Percentiles rank a stretch among this genome's conserved stretches.
Conservation (phyloP, 2,888 invertebrate genomes). For the Torymus texanus region DNA sequence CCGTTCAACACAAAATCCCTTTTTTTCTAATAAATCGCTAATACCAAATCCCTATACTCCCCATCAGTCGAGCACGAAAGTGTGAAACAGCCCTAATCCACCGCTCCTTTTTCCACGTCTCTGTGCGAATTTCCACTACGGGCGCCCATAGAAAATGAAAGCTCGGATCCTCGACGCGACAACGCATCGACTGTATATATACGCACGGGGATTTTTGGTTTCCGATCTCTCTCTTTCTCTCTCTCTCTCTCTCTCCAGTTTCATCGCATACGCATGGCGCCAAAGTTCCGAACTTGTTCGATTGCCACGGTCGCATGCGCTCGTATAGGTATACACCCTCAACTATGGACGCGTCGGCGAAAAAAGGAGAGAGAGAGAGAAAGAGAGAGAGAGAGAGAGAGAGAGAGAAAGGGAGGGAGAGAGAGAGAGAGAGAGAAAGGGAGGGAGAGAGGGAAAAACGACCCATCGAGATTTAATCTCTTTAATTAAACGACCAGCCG, state of each 20-base stretch:
- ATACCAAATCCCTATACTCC: no score
- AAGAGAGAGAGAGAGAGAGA: neutral
- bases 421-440: no score
- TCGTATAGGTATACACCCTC: neutral
- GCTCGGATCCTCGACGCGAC: slow-evolving; percentile 45
- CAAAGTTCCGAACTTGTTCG: slow-evolving; percentile 2
- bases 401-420: neutral
- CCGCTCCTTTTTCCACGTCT: neutral
- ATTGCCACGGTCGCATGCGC: neutral
- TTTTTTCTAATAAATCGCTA: no score
- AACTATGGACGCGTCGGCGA: neutral
- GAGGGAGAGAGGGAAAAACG: slow-evolving; percentile 12
- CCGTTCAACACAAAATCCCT: no score
- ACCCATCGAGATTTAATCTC: slow-evolving; percentile 50
- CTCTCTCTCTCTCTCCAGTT: slow-evolving; percentile 51
- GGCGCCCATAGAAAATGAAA: neutral
- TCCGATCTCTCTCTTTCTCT: slow-evolving; percentile 53
- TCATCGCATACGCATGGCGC: neutral
- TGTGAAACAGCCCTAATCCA: slow-evolving; percentile 3
- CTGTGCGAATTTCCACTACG: slow-evolving; percentile 30
- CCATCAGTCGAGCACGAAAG: no score
- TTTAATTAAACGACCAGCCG: slow-evolving; percentile 45
- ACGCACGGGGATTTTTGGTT: slow-evolving; percentile 41
- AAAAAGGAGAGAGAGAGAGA: neutral
- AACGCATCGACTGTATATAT: neutral